Base-by-base conservation (phyloP, 30 jellyfish, hydroid and myxozoan species). In the Calvadosia cruxmelitensis region DNA sequence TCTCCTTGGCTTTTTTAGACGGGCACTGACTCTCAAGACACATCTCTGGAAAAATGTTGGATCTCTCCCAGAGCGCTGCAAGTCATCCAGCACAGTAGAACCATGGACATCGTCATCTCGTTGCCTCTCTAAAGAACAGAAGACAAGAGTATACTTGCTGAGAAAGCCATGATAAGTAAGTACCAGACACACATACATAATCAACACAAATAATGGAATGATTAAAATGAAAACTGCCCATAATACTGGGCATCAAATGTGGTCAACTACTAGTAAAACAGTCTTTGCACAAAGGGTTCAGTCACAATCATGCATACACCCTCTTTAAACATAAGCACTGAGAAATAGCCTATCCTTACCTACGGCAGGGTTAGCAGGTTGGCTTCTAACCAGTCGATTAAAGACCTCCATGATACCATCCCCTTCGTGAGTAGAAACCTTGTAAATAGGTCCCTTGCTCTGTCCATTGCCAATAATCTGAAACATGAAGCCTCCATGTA, bases 1-100 rank as follows among this genome's bases (percentile, higher is more conserved):
- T 20, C 57, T 42, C 32, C 62, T 63, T 51, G 66, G 71, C 52
- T 67, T 69, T 33, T 85, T 50, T 72, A 85, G 62, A 27, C 93
- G 93, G 51, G 77, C 79, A 64, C 96, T 85, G 33, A 85, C 91
- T 1, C 96, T 79, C 27, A 85, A 67, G 42, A 85, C 50, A 28
- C 80, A 77, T n/a, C 96, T 66, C 50, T 74, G 93, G 71, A 85
- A 72, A 53, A 85, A 73, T 49, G 52, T 84, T 50, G 70, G 82
- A 42, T 85, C 94, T 31, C 76, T 78, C 3, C 63, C 72, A 26
- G 82, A 53, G 29, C 77, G 76, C 25, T 74, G 76, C 71, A 85
- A 57, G 23, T 85, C 96, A 52, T 70, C 53, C 35, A 78, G 49
- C 2, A 75, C 33, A 29, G 78, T 80, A 3, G 96, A 78, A 53